Percentiles rank a stretch among this genome's conserved stretches.
Evolutionary conservation across 2,113 vertebrate species (phyloP).

Genomic region (Silurus glanis): DNA sequence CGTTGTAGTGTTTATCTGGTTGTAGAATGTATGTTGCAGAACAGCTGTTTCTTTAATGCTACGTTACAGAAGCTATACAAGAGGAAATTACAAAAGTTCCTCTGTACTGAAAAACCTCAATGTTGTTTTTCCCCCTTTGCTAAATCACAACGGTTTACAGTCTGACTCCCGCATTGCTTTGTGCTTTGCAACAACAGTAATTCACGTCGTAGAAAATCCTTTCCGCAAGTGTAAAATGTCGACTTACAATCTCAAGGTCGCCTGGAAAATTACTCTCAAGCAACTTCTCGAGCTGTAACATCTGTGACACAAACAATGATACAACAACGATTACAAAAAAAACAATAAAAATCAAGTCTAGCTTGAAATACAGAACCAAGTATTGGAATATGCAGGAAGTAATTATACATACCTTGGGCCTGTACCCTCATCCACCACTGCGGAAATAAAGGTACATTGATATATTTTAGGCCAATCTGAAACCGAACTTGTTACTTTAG

Average conservation of each 20-base stretch:
- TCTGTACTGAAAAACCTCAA: too few relatives aligned
- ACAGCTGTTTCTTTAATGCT: too few relatives aligned
- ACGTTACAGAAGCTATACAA: too few relatives aligned
- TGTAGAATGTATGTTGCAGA: too few relatives aligned
- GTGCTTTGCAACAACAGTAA: too few relatives aligned
- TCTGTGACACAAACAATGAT: conserved; percentile 36
- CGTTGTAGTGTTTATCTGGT: too few relatives aligned
- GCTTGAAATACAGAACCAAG: neutral
- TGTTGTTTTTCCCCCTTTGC: too few relatives aligned
- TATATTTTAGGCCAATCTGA: neutral
- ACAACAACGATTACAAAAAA: neutral
- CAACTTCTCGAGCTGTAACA: conserved; percentile 54
- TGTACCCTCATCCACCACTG: conserved; percentile 64
- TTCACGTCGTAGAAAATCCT: neutral
- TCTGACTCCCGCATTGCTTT: neutral
- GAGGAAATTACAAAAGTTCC: too few relatives aligned
- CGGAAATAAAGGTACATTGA: neutral
- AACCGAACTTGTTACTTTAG: too few relatives aligned
- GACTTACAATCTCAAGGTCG: conserved; percentile 59
- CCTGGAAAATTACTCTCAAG: conserved; percentile 60
- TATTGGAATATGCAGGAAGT: neutral
- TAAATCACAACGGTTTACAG: too few relatives aligned
- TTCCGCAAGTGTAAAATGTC: neutral
- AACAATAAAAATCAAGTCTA: neutral
- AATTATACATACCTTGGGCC: conserved; percentile 51